Conservation (phyloP, 2,888 invertebrate genomes). For the Venusia cambrica region DNA sequence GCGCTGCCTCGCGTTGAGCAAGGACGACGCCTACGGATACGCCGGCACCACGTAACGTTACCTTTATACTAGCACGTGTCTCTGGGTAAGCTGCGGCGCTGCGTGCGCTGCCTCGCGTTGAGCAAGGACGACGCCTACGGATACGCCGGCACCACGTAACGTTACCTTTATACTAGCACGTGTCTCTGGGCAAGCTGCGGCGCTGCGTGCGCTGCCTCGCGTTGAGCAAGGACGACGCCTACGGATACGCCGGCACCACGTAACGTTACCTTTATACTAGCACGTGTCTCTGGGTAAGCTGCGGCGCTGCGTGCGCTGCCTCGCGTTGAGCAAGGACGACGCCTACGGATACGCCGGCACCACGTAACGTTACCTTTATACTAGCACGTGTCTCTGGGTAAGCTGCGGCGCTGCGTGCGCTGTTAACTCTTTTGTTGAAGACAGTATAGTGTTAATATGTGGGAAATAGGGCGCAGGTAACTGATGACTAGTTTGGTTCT, state of each 20-base stretch:
- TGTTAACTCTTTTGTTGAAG: no score
- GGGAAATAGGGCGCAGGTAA: no score
- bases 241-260: slow-evolving; percentile 93
- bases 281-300: slow-evolving; percentile 90
- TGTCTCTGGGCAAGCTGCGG: slow-evolving; percentile 89
- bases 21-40: slow-evolving; percentile 86
- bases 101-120: slow-evolving; percentile 87
- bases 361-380: slow-evolving; percentile 78
- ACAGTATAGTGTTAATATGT: no score
- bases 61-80: slow-evolving; percentile 80
- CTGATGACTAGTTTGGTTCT: no score
- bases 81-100: slow-evolving; percentile 89
- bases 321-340: slow-evolving; percentile 86
- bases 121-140: slow-evolving; percentile 86
- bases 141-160: slow-evolving; percentile 93
- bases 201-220: slow-evolving; percentile 88
- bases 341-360: slow-evolving; percentile 92
- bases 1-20: slow-evolving; percentile 86
- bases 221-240: slow-evolving; percentile 85
- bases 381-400: no score
- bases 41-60: slow-evolving; percentile 93
- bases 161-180: slow-evolving; percentile 72
- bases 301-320: slow-evolving; percentile 87
- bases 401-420: no score
- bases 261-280: slow-evolving; percentile 59